Evolutionary conservation across 30 jellyfish, hydroid and myxozoan species (phyloP), one percentile per base, ranked within the genome.

Genomic region (Aurelia sp.): DNA sequence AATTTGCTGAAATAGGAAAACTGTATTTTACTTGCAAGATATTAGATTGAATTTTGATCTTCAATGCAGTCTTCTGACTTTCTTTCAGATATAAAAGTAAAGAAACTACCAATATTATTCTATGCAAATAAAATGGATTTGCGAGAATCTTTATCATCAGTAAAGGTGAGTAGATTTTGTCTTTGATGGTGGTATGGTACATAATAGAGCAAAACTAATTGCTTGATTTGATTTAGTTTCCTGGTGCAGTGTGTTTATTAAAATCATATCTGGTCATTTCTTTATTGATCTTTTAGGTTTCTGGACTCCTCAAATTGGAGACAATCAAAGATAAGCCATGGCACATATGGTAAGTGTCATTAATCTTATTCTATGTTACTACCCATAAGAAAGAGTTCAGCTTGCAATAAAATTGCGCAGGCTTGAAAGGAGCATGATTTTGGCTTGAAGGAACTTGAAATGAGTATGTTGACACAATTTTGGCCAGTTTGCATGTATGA

Each of bases 91-190:
- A 75, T 93, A 24, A 88, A 82, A 82, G 81, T 86, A 24, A 93
- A 78, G 55, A 68, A 86, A 67, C 76, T 93, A 13, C 98, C 98
- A 38, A 66, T 93, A 47, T 66, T 93, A 63, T 93, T 93, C 69
- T 93, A 88, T 82, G 98, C 98, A 15, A 93, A 93, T 65, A 93
- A 93, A 78, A 88, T 93, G 98, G 98, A 93, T 63, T 38, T 76
- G 67, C 91, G 97, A 27, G 97, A 93, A 12, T 88, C 98, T 4
- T 79, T 93, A 40, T 78, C 98, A 16, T 91, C 97, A 31, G 95
- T 93, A 17, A 78, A 88, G 68, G 97, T 88, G 41, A 74, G 84
- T 17, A 51, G 58, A 47, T 12, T 57, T 5, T 67, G 21, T 7
- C 18, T 13, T 20, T 24, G 0, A 2, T 63, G 30, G 38, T 19